These are phyloP conservation scores for Zaprionus bogoriensis DNA, from an alignment of 2,888 invertebrate genomes.

Conservation along the genomic window DNA sequence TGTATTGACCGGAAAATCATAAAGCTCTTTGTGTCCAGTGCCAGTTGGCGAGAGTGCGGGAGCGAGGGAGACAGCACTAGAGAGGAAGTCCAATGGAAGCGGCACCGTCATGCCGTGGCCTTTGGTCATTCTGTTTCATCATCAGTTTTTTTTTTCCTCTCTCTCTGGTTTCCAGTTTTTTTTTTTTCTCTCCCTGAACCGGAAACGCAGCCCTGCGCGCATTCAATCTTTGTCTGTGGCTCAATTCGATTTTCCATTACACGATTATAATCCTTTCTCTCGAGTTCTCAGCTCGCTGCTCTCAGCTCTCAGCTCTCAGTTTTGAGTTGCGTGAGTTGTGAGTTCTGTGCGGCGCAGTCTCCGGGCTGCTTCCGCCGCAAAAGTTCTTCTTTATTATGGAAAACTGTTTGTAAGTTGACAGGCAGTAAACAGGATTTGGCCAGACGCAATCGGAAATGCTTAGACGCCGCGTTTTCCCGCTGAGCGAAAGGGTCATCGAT, in stretches of 20 bases:
- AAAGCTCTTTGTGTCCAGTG: conserved; percentile 69
- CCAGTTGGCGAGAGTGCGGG: not conserved
- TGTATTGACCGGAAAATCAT: conserved; percentile 80
- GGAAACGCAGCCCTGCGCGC: conserved; percentile 65
- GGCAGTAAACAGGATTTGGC: conserved; percentile 75
- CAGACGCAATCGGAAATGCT: conserved; percentile 63
- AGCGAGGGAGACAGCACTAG: not conserved
- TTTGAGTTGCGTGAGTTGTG: too few relatives aligned
- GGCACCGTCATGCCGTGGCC: conserved; percentile 48
- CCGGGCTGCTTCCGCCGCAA: conserved; percentile 59
- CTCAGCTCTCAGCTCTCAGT: conserved; percentile 2
- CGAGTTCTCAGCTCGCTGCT: conserved; percentile 9
- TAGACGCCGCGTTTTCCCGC: conserved; percentile 32
- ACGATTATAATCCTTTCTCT: conserved; percentile 66
- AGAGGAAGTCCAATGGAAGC: conserved; percentile 55
- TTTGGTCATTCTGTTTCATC: conserved; percentile 41
- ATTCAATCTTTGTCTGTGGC: conserved; percentile 60
- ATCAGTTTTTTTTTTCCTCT: conserved; percentile 1
- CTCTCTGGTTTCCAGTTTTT: not conserved
- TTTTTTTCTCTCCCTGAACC: conserved; percentile 25
- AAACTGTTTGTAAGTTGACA: conserved; percentile 77
- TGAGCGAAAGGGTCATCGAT: conserved; percentile 37
- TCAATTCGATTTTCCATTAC: conserved; percentile 58
- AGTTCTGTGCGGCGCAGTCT: conserved; percentile 40
- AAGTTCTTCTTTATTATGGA: conserved; percentile 70